phyloP scores from a whole-genome alignment of 2,888 invertebrate species.

The Diaprepes abbreviatus region DNA sequence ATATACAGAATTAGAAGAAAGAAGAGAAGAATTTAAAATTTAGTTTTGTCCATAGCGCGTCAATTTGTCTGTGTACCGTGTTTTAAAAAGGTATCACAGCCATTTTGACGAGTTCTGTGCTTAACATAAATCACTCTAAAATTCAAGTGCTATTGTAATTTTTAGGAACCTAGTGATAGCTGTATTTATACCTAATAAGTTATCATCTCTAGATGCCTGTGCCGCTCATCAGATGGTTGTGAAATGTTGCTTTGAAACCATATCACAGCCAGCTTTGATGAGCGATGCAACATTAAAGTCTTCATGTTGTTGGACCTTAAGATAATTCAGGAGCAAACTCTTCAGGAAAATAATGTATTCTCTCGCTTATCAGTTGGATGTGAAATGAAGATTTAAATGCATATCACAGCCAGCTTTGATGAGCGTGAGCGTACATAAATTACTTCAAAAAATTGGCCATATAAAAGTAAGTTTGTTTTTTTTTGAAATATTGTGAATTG shows the following conservation, averaged over 20 bases:
- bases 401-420: slow-evolving; percentile 99
- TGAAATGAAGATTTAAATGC: slow-evolving; percentile 78
- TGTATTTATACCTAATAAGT: neutral
- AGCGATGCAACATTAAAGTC: slow-evolving; percentile 74
- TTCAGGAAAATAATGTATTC: slow-evolving; percentile 64
- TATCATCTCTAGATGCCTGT: slow-evolving; percentile 56
- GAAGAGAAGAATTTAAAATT: neutral
- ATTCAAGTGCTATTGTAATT: no score
- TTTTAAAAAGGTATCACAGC: slow-evolving; percentile 84
- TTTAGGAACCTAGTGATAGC: no score
- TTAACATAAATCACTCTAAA: slow-evolving; percentile 66
- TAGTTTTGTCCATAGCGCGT: slow-evolving; percentile 72
- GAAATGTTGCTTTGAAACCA: slow-evolving; percentile 78
- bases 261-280: slow-evolving; percentile 99
- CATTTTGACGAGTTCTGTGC: slow-evolving; percentile 93
- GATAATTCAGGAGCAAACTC: no score
- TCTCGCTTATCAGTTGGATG: slow-evolving; percentile 88
- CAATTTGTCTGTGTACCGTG: slow-evolving; percentile 86
- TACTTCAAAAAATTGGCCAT: neutral
- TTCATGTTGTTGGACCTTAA: slow-evolving; percentile 6
- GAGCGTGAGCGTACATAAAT: slow-evolving; percentile 73
- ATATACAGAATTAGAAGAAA: slow-evolving; percentile 1
- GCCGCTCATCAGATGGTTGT: slow-evolving; percentile 93
- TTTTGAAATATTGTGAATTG: no score
- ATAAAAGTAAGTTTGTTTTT: neutral